Base-by-base conservation (phyloP, 2,888 invertebrate species). In the Patella caerulea region DNA sequence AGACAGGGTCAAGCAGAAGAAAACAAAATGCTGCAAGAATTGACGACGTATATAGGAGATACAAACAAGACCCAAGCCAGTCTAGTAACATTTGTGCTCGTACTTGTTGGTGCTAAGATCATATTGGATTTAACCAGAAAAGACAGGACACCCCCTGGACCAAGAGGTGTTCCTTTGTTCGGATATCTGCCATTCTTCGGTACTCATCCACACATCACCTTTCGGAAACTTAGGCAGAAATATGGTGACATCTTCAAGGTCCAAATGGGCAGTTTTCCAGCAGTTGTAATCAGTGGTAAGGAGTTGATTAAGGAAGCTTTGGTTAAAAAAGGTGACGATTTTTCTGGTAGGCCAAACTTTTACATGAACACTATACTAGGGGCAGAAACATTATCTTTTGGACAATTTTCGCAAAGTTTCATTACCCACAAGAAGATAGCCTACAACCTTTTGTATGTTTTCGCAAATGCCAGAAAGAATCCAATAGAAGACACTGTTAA, bases 181-280 rank as follows among this genome's bases (percentile, higher is more conserved):
- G 85, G 85, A 3, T 83, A 84, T 70, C 78, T 85, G 54, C 83
- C 83, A 15, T 79, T 83, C 12, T 77, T 85, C 14, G 82, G 81
- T 5, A 71, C 71, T 17, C 24, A 78, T 5, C 84, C 84, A 12
- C 79, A 78, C 12, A 17, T 71, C 53, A 83, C 81, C n/a, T 81
- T 84, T 69, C 55, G 24, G 7, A 74, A 72, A 65, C 78, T 82
- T 78, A 73, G 83, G 14, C 73, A 79, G 14, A 75, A 45, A 9
- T 84, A 83, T 75, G 85, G 85, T 14, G 81, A 83, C 70, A 75
- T 85, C 15, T 83, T 79, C 76, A 74, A 75, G 17, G 79, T 85
- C 29, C 75, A 71, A 9, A 72, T 85, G 75, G 85, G 85, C 29
- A 79, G 81, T 24, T 81, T 78, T 74, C 77, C 78, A 3, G 76